A percentile compares a stretch with the other conserved stretches of the same genome.
Conservation (phyloP, 2,113 vertebrate species). For the Micronycteris hirsuta region DNA sequence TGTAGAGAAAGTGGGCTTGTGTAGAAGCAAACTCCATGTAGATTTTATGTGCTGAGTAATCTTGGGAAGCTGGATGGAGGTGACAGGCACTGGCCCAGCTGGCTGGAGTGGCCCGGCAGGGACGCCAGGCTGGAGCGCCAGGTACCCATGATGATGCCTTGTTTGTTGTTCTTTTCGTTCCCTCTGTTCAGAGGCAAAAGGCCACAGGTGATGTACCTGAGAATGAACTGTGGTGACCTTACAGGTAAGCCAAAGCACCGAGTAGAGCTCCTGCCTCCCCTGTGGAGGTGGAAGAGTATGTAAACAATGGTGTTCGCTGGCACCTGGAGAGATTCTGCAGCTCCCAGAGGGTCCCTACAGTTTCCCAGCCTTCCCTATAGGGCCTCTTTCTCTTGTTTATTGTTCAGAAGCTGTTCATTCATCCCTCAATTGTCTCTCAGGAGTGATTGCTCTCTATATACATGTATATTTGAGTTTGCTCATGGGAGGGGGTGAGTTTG, state of each 20-base stretch:
- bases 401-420: neutral
- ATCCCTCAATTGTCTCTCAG: neutral
- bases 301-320: neutral
- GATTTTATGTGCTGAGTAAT: neutral
- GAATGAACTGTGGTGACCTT: neutral
- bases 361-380: neutral
- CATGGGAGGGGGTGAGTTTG: neutral
- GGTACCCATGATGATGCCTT: neutral
- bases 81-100: neutral
- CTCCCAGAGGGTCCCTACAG: neutral
- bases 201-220: neutral
- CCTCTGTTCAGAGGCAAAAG: neutral
- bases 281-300: neutral
- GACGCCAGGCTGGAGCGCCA: neutral
- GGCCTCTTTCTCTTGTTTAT: neutral
- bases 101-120: neutral
- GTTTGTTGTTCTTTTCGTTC: neutral
- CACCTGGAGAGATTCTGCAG: neutral
- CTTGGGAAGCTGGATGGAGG: neutral
- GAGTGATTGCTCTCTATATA: neutral
- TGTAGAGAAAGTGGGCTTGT: neutral
- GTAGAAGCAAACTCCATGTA: neutral
- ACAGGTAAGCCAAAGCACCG: neutral
- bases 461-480: neutral
- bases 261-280: no score